phyloP scores from a whole-genome alignment of 2,113 vertebrate species.

The Notothenia coriiceps region DNA sequence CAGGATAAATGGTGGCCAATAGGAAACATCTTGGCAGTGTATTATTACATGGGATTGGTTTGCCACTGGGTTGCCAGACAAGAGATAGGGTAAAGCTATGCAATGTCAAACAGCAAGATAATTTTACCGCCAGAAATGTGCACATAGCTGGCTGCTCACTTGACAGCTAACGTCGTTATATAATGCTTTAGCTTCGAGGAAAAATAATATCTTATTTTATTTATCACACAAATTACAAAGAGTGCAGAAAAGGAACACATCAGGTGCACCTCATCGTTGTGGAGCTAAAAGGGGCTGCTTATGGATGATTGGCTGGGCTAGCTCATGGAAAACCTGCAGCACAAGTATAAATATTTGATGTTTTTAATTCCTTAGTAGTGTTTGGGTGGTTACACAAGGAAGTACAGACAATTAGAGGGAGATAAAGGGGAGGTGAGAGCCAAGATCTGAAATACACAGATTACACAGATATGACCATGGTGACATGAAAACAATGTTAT shows the following conservation, averaged over 20 bases:
- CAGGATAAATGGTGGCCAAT: constrained; percentile 65
- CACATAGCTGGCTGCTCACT: not conserved
- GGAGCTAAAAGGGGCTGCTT: constrained; percentile 9
- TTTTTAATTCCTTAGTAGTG: constrained; percentile 18
- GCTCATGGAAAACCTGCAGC: constrained; percentile 48
- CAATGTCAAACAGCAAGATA: constrained; percentile 2
- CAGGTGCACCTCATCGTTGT: not conserved
- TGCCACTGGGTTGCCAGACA: constrained; percentile 50
- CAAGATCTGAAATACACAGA: constrained; percentile 9
- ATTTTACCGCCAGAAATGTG: constrained; percentile 10
- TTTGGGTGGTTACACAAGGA: not conserved
- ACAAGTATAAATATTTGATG: constrained; percentile 41
- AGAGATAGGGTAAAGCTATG: constrained; percentile 46
- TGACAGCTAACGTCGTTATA: not conserved
- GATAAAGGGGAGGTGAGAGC: not conserved
- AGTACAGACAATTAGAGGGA: not conserved
- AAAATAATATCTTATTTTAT: not conserved
- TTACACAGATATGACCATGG: not conserved
- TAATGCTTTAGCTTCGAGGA: not conserved
- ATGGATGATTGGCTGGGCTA: constrained; percentile 25
- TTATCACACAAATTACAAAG: not conserved
- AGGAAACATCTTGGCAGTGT: constrained; percentile 58
- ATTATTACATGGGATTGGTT: constrained; percentile 74
- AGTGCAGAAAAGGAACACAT: not conserved
- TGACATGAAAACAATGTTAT: not conserved